Evolutionary conservation across 2,113 vertebrate species (phyloP).

Genomic region (Gila orcuttii): DNA sequence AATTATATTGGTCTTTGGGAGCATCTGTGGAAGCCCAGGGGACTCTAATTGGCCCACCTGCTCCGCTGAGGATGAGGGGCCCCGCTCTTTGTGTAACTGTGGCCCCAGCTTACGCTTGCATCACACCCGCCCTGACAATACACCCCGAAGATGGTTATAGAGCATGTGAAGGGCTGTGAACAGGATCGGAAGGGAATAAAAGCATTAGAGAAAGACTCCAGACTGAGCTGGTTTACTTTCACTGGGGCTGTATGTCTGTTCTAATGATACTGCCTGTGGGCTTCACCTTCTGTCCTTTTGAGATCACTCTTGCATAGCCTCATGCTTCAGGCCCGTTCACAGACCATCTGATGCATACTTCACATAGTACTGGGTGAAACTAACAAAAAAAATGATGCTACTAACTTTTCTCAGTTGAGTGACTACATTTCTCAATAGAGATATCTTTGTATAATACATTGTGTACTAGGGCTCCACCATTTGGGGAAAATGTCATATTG

Average conservation of each 20-base stretch:
- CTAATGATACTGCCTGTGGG: slow-evolving; percentile 12
- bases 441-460: neutral
- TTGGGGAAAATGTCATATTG: no score
- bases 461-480: neutral
- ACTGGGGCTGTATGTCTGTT: slow-evolving; percentile 15
- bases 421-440: neutral
- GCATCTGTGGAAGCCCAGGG: slow-evolving; percentile 66
- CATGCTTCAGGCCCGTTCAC: neutral
- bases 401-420: neutral
- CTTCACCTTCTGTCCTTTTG: slow-evolving; percentile 8
- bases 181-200: slow-evolving; percentile 9
- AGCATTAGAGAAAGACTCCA: slow-evolving; percentile 28
- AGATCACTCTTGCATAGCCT: neutral
- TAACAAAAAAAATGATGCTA: neutral
- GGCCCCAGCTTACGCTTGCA: slow-evolving; percentile 49
- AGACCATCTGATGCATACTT: neutral
- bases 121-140: slow-evolving; percentile 24
- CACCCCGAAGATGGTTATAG: slow-evolving; percentile 14
- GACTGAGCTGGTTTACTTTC: slow-evolving; percentile 36
- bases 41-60: slow-evolving; percentile 79
- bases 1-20: slow-evolving; percentile 71
- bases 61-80: slow-evolving; percentile 58
- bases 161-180: slow-evolving; percentile 14
- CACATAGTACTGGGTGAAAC: neutral
- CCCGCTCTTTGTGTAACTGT: slow-evolving; percentile 65